These are phyloP conservation scores for Melanotaenia nigrans DNA, from an alignment of 2,797 vertebrate genomes.

Conservation along the genomic window DNA sequence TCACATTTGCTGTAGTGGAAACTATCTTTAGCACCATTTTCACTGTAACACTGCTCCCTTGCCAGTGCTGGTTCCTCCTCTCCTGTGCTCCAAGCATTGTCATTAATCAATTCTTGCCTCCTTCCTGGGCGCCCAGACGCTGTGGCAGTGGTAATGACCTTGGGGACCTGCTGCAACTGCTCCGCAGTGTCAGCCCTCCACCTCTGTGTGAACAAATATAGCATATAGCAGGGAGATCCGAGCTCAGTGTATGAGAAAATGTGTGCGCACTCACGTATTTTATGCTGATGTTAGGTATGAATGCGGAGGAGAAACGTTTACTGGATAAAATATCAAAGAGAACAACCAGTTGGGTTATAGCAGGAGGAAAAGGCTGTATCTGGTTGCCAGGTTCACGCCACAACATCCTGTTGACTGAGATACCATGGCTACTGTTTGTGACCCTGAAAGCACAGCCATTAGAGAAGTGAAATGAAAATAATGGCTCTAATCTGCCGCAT, in stretches of 20 bases:
- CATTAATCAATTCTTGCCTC: conserved; percentile 80
- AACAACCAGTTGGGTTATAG: conserved; percentile 7
- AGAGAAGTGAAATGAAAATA: conserved; percentile 23
- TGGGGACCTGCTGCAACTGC: conserved; percentile 66
- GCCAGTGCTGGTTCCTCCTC: conserved; percentile 44
- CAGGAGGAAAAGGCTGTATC: neutral
- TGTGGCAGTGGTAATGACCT: conserved; percentile 77
- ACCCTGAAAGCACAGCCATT: conserved; percentile 49
- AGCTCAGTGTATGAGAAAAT: conserved; percentile 21
- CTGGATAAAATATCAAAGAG: conserved; percentile 19
- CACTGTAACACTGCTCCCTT: conserved; percentile 47
- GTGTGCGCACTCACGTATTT: conserved; percentile 1
- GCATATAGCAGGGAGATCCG: conserved; percentile 40
- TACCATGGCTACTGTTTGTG: conserved; percentile 17
- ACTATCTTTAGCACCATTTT: conserved; percentile 43
- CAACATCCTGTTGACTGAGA: conserved; percentile 58
- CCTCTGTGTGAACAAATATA: conserved; percentile 58
- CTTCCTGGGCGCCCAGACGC: conserved; percentile 64
- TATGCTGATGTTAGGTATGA: neutral
- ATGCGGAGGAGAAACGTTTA: conserved; percentile 22
- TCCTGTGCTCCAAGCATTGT: conserved; percentile 51
- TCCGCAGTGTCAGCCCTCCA: conserved; percentile 69
- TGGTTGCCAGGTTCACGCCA: conserved; percentile 37
- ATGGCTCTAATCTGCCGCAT: conserved; percentile 48
- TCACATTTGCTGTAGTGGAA: conserved; percentile 38